Evolutionary conservation across 2,888 invertebrate species (phyloP), one percentile per base, ranked within the genome.

Genomic region (Anorthoa munda): DNA sequence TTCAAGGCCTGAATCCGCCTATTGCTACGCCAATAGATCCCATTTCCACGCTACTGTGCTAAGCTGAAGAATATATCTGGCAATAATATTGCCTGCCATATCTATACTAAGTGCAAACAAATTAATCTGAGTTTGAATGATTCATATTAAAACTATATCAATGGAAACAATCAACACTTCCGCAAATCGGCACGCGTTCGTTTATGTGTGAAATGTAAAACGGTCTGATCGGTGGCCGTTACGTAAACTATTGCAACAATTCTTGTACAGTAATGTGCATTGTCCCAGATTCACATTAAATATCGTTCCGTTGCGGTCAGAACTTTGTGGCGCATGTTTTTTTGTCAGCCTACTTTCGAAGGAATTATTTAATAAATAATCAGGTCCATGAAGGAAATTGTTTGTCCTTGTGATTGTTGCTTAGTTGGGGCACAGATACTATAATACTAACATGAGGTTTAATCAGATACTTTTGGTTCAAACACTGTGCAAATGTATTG

Each of bases 201-300:
- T 81, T 82, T 82, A 75, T 82, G 76, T 79, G 81, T 81, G 68
- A 87, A 86, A 88, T 80, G 69, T 87, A 86, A 86, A 80, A 85
- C 89, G 81, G 82, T 86, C 79, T 88, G 83, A 90, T 90, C 85
- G 82, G 48, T 55, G 9, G 59, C 58, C 59, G 18, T 91, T 89
- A 89, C 88, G 88, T 84, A 90, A 91, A 18, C 50, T 79, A 79
- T 92, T 92, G 90, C 89, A 90, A 87, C 84, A 89, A 85, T 86
- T 64, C 77, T 74, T 79, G 79, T 73, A 76, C 70, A 83, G 83
- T 85, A 88, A 89, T 87, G 82, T 87, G 83, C 77, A 86, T 83
- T 89, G 90, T 87, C 81, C 90, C 84, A 89, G 85, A 81, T 88
- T 75, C 75, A 85, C 84, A 75, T 75, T 78, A 79, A 81, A 82